Conservation (phyloP, 1,140 invertebrate species). For the Nasonia longicornis region DNA sequence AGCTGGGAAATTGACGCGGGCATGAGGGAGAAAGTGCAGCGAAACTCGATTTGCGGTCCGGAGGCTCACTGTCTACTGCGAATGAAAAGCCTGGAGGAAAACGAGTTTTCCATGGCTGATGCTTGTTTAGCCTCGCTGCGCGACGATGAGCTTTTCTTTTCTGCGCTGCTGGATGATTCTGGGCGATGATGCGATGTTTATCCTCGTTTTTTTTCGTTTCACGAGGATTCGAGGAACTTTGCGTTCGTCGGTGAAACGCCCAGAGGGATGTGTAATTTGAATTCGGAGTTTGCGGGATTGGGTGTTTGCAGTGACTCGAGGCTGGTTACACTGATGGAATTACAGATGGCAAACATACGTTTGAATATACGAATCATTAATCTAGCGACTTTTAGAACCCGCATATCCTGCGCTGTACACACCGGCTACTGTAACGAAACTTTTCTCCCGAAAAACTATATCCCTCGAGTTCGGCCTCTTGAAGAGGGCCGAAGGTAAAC, state of each 20-base stretch:
- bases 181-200: background rate
- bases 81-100: slow-evolving; percentile 2
- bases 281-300: no score
- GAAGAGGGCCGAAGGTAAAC: background rate
- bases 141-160: background rate
- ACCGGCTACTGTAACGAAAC: background rate
- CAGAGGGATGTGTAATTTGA: no score
- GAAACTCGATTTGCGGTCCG: slow-evolving; percentile 15
- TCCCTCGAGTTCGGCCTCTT: background rate
- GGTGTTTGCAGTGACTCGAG: no score
- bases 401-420: no score
- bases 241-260: background rate
- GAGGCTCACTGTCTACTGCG: background rate
- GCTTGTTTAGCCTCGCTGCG: background rate
- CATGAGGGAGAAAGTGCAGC: background rate
- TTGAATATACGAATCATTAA: no score
- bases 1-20: background rate
- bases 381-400: no score
- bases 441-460: background rate
- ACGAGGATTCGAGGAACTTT: background rate
- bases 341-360: no score
- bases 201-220: background rate
- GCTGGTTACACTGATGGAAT: no score
- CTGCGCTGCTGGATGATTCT: background rate
- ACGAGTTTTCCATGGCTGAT: background rate